Evolutionary conservation across 2,888 invertebrate species (phyloP), one percentile per base, ranked within the genome.

Genomic region (Habroteleia sp.): DNA sequence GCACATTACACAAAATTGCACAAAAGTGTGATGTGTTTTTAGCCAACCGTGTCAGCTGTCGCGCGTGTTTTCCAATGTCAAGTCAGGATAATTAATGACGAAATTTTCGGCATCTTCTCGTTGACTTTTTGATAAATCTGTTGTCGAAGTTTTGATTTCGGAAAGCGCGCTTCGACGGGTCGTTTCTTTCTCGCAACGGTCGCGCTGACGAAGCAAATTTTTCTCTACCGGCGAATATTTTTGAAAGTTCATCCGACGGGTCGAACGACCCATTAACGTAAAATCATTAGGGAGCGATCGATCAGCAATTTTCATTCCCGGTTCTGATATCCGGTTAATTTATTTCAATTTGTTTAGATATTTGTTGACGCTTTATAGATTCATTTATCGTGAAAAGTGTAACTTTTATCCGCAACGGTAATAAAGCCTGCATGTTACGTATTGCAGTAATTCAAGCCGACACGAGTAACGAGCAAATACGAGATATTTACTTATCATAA

Each of bases 401-500:
- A 10, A 39, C 8, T 44, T 44, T 52, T 62, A 52, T 41, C 16
- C 54, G 10, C 10, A 3, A 8, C 25, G n/a, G 56, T 31, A 68
- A 58, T 25, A 62, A 44, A 54, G 50, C 20, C 20, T n/a, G 48
- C 20, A 33, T 11, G 62, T 50, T 33, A 35, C 42, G 50, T 37
- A 11, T 10, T 20, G 29, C 50, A 35, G 58, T 69, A 52, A 69
- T 69, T 46, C 39, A 52, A 44, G 27, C 16, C 41, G 20, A 58
- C 31, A 5, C 20, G 52, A 54, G 44, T 20, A 37, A 37, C 44
- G 44, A n/a, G n/a, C 48, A 72, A 63, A 58, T 58, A 56, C 58
- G 23, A 27, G 63, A 56, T 65, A 73, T 73, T 73, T 73, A 65
- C 65, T 73, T 73, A 73, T 65, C 58, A 65, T 65, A 65, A 65